These are phyloP conservation scores for Aspiorhynchus laticeps DNA, from an alignment of 2,113 vertebrate genomes.

Conservation along the genomic window DNA sequence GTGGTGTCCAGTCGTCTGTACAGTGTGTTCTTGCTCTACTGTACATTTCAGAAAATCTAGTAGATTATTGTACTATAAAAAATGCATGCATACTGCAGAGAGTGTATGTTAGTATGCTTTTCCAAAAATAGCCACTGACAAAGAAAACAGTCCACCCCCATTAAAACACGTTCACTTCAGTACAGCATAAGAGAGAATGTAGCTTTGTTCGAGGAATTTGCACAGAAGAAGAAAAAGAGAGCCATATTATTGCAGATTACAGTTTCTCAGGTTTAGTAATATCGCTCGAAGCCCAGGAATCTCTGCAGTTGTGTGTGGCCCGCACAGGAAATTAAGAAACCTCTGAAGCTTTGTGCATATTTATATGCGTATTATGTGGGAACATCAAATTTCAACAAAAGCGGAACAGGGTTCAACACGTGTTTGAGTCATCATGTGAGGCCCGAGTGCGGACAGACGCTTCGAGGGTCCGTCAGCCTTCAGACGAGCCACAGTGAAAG, in stretches of 20 bases:
- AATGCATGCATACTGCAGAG: not conserved
- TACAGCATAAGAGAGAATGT: not conserved
- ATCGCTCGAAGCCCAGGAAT: constrained; percentile 59
- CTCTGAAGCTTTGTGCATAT: constrained; percentile 77
- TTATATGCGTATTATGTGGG: constrained; percentile 77
- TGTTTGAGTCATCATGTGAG: constrained; percentile 51
- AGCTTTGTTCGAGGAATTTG: not conserved
- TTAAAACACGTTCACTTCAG: not conserved
- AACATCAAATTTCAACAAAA: constrained; percentile 76
- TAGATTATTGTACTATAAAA: not conserved
- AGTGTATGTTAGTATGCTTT: not conserved
- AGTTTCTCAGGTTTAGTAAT: constrained; percentile 60
- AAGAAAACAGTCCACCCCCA: not conserved
- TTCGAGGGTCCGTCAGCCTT: constrained; percentile 54
- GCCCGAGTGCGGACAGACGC: constrained; percentile 46
- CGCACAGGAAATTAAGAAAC: constrained; percentile 82
- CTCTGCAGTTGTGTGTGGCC: constrained; percentile 74
- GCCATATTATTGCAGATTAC: constrained; percentile 64
- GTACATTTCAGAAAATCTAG: not conserved
- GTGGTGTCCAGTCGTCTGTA: not conserved
- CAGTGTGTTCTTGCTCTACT: not conserved
- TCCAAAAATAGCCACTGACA: not conserved
- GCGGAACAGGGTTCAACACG: constrained; percentile 70
- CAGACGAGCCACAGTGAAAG: constrained; percentile 15
- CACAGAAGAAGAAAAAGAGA: constrained; percentile 36